phyloP scores from a whole-genome alignment of 2,888 invertebrate species.

The Hemaris fuciformis region DNA sequence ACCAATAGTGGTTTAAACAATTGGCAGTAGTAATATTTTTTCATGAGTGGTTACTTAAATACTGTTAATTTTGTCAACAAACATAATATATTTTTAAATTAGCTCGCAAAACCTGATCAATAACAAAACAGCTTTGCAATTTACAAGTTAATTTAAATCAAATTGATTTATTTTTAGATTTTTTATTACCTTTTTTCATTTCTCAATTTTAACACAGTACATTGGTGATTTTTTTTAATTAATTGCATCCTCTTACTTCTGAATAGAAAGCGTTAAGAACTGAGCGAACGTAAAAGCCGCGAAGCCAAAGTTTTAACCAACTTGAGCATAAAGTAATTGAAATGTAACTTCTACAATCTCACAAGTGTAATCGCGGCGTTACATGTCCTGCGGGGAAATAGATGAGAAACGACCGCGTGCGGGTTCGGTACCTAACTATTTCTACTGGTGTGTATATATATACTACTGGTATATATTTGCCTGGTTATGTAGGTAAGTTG shows the following conservation, averaged over 20 bases:
- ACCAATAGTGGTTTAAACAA: too few relatives aligned
- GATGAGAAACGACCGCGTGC: not conserved
- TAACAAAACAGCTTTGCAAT: too few relatives aligned
- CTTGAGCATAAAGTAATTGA: constrained; percentile 4
- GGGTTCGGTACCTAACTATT: not conserved
- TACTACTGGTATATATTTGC: too few relatives aligned
- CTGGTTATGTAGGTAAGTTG: too few relatives aligned
- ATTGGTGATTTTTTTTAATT: not conserved
- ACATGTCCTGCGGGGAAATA: not conserved
- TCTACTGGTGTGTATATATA: too few relatives aligned
- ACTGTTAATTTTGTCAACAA: too few relatives aligned
- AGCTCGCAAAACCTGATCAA: too few relatives aligned
- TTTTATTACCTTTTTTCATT: not conserved
- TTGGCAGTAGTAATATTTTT: too few relatives aligned
- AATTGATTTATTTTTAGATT: not conserved
- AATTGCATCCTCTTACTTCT: not conserved
- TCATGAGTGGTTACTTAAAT: too few relatives aligned
- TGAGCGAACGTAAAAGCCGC: not conserved
- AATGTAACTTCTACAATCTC: constrained; percentile 5
- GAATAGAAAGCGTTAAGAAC: not conserved
- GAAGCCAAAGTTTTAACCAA: not conserved
- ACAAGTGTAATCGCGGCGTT: not conserved
- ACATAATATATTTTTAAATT: too few relatives aligned
- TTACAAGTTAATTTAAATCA: too few relatives aligned
- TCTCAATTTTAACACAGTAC: not conserved